phyloP scores from a whole-genome alignment of 2,797 vertebrate species.

The Nyctibius grandis region DNA sequence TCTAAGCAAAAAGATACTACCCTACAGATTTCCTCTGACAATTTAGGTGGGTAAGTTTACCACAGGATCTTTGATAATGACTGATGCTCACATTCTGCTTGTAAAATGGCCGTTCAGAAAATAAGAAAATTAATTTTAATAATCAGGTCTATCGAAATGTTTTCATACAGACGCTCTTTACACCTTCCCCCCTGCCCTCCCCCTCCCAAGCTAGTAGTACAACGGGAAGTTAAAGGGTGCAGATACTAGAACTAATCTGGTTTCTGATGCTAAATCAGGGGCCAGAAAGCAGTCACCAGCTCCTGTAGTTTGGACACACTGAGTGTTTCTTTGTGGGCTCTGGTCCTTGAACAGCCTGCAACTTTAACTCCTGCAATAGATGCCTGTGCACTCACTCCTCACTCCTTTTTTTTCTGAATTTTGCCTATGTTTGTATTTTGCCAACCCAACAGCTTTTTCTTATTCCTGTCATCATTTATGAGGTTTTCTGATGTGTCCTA shows the following conservation, averaged over 20 bases:
- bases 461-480: neutral
- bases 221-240: neutral
- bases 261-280: neutral
- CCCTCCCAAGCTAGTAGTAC: neutral
- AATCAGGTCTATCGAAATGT: neutral
- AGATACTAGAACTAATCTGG: neutral
- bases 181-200: fast-evolving
- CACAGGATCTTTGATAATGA: neutral
- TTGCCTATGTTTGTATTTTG: neutral
- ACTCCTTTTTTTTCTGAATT: neutral
- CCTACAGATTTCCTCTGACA: neutral
- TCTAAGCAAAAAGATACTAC: neutral
- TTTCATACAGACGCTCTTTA: neutral
- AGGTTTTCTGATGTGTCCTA: neutral
- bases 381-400: neutral
- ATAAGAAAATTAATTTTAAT: neutral
- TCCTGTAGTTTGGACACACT: neutral
- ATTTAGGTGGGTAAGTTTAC: neutral
- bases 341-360: neutral
- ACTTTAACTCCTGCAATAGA: neutral
- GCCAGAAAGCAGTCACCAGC: neutral
- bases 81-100: neutral
- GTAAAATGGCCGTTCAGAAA: neutral
- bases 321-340: neutral
- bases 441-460: neutral